Conservation (phyloP, 2,113 vertebrate genomes). For the Struthio camelus region DNA sequence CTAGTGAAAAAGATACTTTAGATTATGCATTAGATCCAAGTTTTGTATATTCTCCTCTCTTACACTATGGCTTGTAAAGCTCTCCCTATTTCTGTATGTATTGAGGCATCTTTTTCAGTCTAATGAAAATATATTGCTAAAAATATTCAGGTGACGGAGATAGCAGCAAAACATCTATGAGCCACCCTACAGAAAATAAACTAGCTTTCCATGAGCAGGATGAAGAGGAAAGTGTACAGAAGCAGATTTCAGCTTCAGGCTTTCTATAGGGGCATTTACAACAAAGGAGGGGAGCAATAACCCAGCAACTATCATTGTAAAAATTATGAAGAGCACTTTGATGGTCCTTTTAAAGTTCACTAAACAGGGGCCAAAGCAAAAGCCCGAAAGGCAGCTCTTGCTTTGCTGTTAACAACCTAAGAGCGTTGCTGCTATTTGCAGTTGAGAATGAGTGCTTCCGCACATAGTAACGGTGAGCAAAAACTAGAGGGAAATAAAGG, state of each 20-base stretch:
- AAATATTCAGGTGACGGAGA: conserved; percentile 58
- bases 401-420: not conserved
- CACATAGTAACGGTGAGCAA: not conserved
- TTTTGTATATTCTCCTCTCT: not conserved
- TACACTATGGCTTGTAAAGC: not conserved
- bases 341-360: conserved; percentile 47
- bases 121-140: conserved; percentile 47
- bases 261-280: not conserved
- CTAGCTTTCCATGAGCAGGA: not conserved
- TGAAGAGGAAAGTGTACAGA: conserved; percentile 17
- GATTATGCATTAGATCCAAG: not conserved
- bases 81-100: not conserved
- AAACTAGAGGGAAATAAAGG: conserved; percentile 23
- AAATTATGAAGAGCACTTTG: conserved; percentile 61
- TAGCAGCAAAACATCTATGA: conserved; percentile 33
- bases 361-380: conserved; percentile 30
- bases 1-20: not conserved
- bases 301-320: conserved; percentile 56
- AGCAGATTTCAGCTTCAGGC: conserved; percentile 46
- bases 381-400: conserved; percentile 3
- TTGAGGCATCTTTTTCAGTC: conserved; percentile 6
- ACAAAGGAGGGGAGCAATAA: not conserved
- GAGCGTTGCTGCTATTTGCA: not conserved
- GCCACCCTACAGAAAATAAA: conserved; percentile 31
- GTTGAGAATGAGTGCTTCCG: not conserved